These are phyloP conservation scores for Harpagifer antarcticus DNA, from an alignment of 2,797 vertebrate species.

Conservation along the genomic window DNA sequence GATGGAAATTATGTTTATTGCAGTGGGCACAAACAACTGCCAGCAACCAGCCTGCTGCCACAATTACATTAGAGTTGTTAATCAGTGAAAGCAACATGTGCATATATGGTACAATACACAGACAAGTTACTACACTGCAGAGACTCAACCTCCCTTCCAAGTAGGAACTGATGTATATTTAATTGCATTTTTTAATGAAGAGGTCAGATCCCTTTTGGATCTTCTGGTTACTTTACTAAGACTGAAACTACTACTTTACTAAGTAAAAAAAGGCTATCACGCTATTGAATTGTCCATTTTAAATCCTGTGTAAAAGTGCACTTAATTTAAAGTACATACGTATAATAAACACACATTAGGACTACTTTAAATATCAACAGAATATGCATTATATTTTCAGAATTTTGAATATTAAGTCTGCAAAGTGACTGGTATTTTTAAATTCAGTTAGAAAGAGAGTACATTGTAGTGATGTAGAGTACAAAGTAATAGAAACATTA, in stretches of 20 bases:
- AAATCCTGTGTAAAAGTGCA: background rate
- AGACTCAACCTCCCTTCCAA: slow-evolving; percentile 1
- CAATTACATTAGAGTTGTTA: background rate
- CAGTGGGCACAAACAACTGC: slow-evolving; percentile 39
- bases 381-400: background rate
- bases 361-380: background rate
- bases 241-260: too few relatives aligned
- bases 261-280: background rate
- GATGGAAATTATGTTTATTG: slow-evolving; percentile 56
- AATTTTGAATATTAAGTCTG: background rate
- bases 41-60: slow-evolving; percentile 11
- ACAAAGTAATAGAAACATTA: background rate
- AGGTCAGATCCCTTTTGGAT: background rate
- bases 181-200: too few relatives aligned
- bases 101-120: slow-evolving; percentile 1
- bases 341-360: background rate
- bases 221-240: background rate
- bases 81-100: slow-evolving; percentile 29
- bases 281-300: background rate
- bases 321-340: background rate
- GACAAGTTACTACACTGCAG: background rate
- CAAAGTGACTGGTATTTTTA: background rate
- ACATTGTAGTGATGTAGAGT: background rate
- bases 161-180: background rate
- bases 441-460: background rate